phyloP scores from a whole-genome alignment of 2,888 invertebrate genomes.

The Pseudococcus longispinus region DNA sequence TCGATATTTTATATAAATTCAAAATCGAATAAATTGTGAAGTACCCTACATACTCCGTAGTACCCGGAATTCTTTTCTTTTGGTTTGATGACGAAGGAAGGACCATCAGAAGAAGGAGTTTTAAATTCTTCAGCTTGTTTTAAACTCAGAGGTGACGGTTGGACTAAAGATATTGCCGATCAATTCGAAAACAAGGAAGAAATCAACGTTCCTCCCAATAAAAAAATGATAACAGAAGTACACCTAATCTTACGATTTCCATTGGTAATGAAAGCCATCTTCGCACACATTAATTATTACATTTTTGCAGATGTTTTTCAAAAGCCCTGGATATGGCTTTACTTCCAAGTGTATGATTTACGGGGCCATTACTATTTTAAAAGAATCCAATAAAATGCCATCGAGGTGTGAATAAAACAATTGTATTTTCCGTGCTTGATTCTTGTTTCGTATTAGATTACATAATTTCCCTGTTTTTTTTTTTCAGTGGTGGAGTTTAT shows the following conservation, averaged over 20 bases:
- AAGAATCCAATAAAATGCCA: slow-evolving; percentile 79
- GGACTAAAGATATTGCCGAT: slow-evolving; percentile 70
- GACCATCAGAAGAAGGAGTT: slow-evolving; percentile 70
- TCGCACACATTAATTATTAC: neutral
- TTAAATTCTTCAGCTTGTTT: slow-evolving; percentile 72
- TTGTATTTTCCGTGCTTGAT: too few species aligned
- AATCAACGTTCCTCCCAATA: slow-evolving; percentile 70
- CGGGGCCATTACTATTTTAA: slow-evolving; percentile 77
- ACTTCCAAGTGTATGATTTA: slow-evolving; percentile 78
- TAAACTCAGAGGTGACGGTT: slow-evolving; percentile 79
- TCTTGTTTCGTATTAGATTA: neutral
- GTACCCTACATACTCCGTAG: slow-evolving; percentile 63
- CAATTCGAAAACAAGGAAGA: slow-evolving; percentile 65
- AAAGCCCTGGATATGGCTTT: slow-evolving; percentile 82
- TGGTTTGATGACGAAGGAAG: slow-evolving; percentile 74
- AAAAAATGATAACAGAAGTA: slow-evolving; percentile 73
- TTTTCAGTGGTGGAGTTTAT: slow-evolving; percentile 82
- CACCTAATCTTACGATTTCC: slow-evolving; percentile 45
- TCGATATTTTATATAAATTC: neutral
- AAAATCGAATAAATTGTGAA: neutral
- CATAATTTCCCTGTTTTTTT: too few species aligned
- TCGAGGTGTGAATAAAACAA: slow-evolving; percentile 68
- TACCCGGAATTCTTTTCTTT: slow-evolving; percentile 75
- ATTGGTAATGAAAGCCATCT: neutral
- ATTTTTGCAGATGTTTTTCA: slow-evolving; percentile 66